Percentiles rank a stretch among this genome's conserved stretches.
These are phyloP conservation scores for Poecile atricapillus DNA, from an alignment of 2,113 vertebrate genomes.

Conservation along the genomic window DNA sequence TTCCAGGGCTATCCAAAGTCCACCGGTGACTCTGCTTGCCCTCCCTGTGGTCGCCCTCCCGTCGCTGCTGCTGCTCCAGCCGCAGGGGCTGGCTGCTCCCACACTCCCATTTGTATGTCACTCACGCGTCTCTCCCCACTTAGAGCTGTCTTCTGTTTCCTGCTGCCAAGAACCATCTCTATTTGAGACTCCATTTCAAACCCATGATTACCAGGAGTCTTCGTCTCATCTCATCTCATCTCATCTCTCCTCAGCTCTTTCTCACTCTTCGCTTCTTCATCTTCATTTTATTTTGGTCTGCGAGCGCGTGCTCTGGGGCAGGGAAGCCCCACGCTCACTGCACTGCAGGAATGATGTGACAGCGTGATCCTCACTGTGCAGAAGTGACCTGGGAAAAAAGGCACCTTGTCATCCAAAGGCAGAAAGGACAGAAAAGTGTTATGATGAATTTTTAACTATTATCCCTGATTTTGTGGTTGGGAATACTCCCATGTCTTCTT, in stretches of 20 bases:
- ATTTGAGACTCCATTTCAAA: conserved; percentile 41
- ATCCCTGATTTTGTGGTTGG: fast-evolving
- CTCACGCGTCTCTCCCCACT: not conserved
- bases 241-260: not conserved
- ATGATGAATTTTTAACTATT: not conserved
- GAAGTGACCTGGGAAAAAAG: not conserved
- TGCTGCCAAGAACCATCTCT: conserved; percentile 33
- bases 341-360: not conserved
- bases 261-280: not conserved
- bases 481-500: not conserved
- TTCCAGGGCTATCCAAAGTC: not conserved
- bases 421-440: not conserved
- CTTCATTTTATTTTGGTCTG: not conserved
- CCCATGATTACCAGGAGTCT: conserved; percentile 30
- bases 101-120: conserved; percentile 11
- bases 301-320: not conserved
- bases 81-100: conserved; percentile 4
- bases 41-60: not conserved
- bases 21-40: fast-evolving
- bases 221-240: conserved; percentile 16
- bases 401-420: fast-evolving
- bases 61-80: not conserved
- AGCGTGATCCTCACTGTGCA: fast-evolving
- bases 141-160: conserved; percentile 32
- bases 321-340: not conserved